A percentile compares a stretch with the other conserved stretches of the same genome.
Evolutionary conservation across 2,113 vertebrate species (phyloP).

Genomic region (Gymnarchus niloticus): DNA sequence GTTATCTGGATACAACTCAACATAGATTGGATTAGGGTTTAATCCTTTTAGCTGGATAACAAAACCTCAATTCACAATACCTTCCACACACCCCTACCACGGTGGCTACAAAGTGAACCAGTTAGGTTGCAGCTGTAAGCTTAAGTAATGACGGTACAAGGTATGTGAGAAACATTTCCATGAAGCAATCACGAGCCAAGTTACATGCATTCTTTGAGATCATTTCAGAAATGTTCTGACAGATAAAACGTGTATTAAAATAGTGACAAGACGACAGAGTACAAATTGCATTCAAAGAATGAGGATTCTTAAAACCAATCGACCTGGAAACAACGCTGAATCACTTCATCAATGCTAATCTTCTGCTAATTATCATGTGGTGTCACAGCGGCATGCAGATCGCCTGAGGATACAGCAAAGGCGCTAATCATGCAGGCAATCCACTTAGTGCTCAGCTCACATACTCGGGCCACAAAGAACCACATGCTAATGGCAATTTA

Average conservation of each 20-base stretch:
- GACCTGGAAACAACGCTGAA: background rate
- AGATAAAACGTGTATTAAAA: background rate
- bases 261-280: background rate
- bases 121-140: background rate
- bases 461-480: too few relatives aligned
- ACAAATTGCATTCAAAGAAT: background rate
- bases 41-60: constrained; percentile 13
- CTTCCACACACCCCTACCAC: background rate
- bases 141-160: background rate
- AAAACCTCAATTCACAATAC: constrained; percentile 13
- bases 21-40: constrained; percentile 6
- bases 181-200: background rate
- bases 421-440: background rate
- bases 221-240: background rate
- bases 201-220: background rate
- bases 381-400: background rate
- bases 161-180: background rate
- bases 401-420: background rate
- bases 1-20: background rate
- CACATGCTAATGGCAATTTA: background rate
- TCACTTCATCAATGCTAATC: background rate
- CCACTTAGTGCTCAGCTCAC: background rate
- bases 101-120: background rate
- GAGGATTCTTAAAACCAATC: background rate
- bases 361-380: background rate